These are phyloP conservation scores for Charaxes varanes DNA, from an alignment of 1,140 invertebrate species.

Conservation along the genomic window DNA sequence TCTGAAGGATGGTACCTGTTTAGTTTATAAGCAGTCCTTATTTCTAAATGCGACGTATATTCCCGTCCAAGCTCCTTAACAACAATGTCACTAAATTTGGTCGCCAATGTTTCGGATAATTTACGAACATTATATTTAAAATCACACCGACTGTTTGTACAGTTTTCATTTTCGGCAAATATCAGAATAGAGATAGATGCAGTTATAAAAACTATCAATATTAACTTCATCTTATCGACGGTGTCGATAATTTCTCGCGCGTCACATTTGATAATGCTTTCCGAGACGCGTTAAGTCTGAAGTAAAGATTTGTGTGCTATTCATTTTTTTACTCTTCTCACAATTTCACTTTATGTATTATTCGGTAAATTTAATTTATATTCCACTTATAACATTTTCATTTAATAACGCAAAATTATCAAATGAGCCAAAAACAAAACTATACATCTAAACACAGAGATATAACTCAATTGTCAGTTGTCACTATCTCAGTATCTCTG, in stretches of 20 bases:
- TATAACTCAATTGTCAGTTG: too few relatives aligned
- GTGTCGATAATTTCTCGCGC: slow-evolving; percentile 27
- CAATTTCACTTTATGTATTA: not conserved
- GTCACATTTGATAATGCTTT: slow-evolving; percentile 29
- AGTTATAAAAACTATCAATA: slow-evolving; percentile 42
- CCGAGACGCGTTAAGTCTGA: slow-evolving; percentile 9
- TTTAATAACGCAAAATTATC: too few relatives aligned
- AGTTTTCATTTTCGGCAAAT: slow-evolving; percentile 48
- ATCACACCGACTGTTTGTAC: slow-evolving; percentile 45
- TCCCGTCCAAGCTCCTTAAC: slow-evolving; percentile 57
- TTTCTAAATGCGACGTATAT: slow-evolving; percentile 52
- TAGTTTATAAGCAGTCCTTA: slow-evolving; percentile 48
- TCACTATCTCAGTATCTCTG: too few relatives aligned
- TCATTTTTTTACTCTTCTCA: slow-evolving; percentile 7
- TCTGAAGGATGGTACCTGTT: slow-evolving; percentile 43
- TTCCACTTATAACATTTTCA: too few relatives aligned
- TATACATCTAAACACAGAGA: too few relatives aligned
- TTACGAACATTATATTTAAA: slow-evolving; percentile 47
- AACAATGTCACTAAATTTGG: slow-evolving; percentile 53
- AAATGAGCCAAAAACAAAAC: too few relatives aligned
- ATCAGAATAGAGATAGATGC: slow-evolving; percentile 23
- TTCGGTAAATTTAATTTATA: not conserved
- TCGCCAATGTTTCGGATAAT: slow-evolving; percentile 47
- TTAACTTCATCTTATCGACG: slow-evolving; percentile 58
- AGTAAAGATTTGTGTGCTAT: not conserved